Evolutionary conservation across 2,113 vertebrate species (phyloP).

Genomic region (Tachuris rubrigastra): DNA sequence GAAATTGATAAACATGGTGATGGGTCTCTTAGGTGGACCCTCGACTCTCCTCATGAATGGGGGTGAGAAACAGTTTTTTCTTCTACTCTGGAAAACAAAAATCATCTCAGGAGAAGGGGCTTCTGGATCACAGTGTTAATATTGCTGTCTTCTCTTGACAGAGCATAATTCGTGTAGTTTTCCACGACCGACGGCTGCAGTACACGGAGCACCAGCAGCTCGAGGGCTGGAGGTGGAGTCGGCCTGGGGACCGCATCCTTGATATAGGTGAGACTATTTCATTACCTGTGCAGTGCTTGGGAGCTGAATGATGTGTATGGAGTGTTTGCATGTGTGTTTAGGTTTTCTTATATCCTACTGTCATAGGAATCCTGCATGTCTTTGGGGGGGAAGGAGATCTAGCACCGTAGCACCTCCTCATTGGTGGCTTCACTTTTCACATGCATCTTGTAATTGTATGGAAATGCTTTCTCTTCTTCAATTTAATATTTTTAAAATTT

Average conservation of each 20-base stretch:
- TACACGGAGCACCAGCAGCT: constrained; percentile 94
- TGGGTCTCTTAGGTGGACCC: constrained; percentile 4
- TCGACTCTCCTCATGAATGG: background rate
- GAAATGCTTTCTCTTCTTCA: constrained; percentile 62
- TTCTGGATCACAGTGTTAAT: background rate
- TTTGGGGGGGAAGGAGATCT: background rate
- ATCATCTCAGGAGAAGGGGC: background rate
- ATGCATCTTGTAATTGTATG: constrained; percentile 16
- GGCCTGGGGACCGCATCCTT: constrained; percentile 93
- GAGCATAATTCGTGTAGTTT: constrained; percentile 93
- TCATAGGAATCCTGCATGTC: background rate
- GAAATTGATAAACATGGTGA: background rate
- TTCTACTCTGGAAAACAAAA: constrained; percentile 19
- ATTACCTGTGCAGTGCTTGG: background rate
- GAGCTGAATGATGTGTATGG: background rate
- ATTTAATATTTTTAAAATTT: constrained; percentile 76
- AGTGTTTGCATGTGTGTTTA: background rate
- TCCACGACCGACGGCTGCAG: constrained; percentile 92
- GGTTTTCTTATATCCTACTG: background rate
- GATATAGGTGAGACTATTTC: constrained; percentile 84
- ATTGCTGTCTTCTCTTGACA: constrained; percentile 59
- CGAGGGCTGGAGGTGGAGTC: constrained; percentile 93
- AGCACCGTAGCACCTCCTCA: background rate
- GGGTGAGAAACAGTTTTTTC: constrained; percentile 12
- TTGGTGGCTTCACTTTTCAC: background rate